Evolutionary conservation across 2,113 vertebrate genomes (phyloP), one percentile per base, ranked within the genome.

Genomic region (Vulpes ferrilata): DNA sequence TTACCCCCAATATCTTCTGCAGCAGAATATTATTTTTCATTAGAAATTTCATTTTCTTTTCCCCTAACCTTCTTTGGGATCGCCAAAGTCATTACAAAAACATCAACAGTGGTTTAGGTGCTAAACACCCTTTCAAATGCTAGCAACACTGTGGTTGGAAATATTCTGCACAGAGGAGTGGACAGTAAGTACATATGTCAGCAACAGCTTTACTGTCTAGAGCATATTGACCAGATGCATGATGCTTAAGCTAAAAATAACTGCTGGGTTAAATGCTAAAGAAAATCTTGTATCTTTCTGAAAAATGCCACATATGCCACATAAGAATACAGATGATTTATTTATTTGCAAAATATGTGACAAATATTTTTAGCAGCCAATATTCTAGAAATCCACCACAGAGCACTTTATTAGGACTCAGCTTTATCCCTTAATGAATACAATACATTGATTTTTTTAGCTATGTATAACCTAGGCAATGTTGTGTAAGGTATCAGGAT

Each of bases 141-240:
- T 51, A 35, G 9, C 32, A 60, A n/a, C 59, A 8, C 74, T 90
- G 90, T 87, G 87, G 87, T 87, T 95, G 81, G 81, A 95, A 90
- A 93, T 51, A 27, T 90, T 82, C 19, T 35, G 12, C 69, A 9
- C 20, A 11, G n/a, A 83, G 11, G 17, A 1, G 5, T 1, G 59
- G 22, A 62, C 16, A 15, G 32, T 67, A 17, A 88, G 43, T 32
- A 55, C 43, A 74, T 53, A 59, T 25, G 51, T 76, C 64, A 93
- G 20, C 19, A 23, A 69, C 38, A 55, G 59, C 23, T 93, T 93
- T 81, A 43, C 25, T 11, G 15, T 6, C 11, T 71, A 74, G 1
- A 80, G 4, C 60, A 3, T 82, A 22, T 53, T 90, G 82, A 93
- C 67, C 30, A 48, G n/a, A 78, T 30, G 51, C 51, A 10, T 74